These are phyloP conservation scores for Felis chaus DNA, from an alignment of 2,113 vertebrate species.

Conservation along the genomic window DNA sequence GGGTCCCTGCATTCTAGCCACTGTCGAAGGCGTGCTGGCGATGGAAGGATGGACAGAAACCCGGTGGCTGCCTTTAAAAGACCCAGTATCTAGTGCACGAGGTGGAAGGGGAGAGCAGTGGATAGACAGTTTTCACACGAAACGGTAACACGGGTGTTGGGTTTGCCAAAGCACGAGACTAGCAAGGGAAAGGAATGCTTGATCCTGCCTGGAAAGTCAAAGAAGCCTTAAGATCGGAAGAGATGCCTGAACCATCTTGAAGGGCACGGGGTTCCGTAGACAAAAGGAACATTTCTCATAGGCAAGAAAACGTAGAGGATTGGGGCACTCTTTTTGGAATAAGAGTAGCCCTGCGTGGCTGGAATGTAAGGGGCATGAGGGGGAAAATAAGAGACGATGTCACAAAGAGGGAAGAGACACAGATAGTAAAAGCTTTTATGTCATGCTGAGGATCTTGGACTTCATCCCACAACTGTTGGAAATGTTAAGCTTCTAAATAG, in stretches of 20 bases:
- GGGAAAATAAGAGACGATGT: background rate
- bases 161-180: background rate
- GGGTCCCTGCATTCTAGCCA: background rate
- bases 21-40: rapidly evolving
- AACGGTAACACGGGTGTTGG: background rate
- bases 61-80: background rate
- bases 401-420: background rate
- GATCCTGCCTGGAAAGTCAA: background rate
- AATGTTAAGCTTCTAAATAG: background rate
- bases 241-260: background rate
- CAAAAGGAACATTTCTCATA: background rate
- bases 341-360: background rate
- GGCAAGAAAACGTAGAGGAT: background rate
- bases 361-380: too few species aligned
- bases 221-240: background rate
- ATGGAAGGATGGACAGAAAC: background rate
- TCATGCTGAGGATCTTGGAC: background rate
- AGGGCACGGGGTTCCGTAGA: background rate
- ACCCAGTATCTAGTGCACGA: background rate
- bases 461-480: background rate
- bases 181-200: background rate
- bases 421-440: background rate
- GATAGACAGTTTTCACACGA: background rate
- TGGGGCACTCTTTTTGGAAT: background rate
- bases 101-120: too few species aligned